Percentiles rank a stretch among this genome's conserved stretches.
These are phyloP conservation scores for Heliconius ismenius DNA, from an alignment of 2,888 invertebrate species.

Conservation along the genomic window DNA sequence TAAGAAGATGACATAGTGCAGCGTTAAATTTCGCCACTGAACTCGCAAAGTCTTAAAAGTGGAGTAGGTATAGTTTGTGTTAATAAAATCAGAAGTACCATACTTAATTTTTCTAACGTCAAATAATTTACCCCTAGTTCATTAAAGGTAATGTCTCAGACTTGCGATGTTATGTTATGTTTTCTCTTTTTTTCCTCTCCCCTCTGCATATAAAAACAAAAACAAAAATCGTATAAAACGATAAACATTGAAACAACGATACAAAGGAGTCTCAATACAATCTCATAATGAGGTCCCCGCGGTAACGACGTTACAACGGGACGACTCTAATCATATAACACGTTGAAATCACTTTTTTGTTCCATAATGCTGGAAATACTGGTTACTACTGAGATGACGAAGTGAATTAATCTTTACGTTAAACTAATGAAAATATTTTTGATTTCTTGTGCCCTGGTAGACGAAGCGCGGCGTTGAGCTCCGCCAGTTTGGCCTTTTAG, in stretches of 20 bases:
- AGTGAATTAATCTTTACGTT: constrained; percentile 11
- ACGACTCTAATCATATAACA: constrained; percentile 33
- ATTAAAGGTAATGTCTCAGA: too few relatives aligned
- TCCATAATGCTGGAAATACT: background rate
- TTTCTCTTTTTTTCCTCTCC: too few relatives aligned
- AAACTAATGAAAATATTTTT: background rate
- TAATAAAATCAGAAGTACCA: too few relatives aligned
- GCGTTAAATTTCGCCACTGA: too few relatives aligned
- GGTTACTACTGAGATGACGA: background rate
- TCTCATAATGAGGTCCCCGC: constrained; percentile 36
- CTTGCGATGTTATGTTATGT: too few relatives aligned
- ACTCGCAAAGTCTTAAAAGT: too few relatives aligned
- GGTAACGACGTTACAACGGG: constrained; percentile 29
- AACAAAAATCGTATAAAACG: background rate
- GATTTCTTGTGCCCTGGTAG: background rate
- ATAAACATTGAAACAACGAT: constrained; percentile 20
- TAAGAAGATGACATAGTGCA: too few relatives aligned
- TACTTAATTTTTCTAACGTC: too few relatives aligned
- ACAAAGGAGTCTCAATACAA: constrained; percentile 35
- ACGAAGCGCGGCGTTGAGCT: background rate
- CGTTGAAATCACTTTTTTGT: constrained; percentile 12
- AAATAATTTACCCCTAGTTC: too few relatives aligned
- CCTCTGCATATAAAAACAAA: background rate
- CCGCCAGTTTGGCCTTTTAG: background rate
- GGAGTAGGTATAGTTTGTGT: too few relatives aligned